Percentiles rank a stretch among this genome's conserved stretches.
Evolutionary conservation across 1,140 invertebrate genomes (phyloP).

Genomic region (Drosophila oshimai): DNA sequence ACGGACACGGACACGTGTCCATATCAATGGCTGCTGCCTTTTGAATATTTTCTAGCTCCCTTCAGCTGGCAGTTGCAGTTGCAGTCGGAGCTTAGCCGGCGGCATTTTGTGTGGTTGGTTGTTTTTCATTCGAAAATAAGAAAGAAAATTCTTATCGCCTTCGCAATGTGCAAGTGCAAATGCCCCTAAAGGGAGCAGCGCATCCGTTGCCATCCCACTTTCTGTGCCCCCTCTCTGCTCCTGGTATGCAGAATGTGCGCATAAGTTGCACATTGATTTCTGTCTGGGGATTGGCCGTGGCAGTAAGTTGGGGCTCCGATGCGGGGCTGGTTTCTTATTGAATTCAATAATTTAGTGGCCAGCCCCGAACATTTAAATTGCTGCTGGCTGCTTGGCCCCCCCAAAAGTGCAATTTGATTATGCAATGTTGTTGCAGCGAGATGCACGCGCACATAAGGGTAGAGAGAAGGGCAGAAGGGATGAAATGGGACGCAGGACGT

Average conservation of each 20-base stretch:
- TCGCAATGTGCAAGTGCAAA: constrained; percentile 73
- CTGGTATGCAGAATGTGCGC: constrained; percentile 57
- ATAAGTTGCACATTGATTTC: constrained; percentile 80
- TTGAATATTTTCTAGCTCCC: constrained; percentile 58
- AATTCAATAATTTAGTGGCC: constrained; percentile 80
- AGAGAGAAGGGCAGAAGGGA: not conserved
- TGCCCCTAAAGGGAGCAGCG: constrained; percentile 69
- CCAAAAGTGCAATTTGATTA: constrained; percentile 79
- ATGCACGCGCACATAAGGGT: constrained; percentile 12
- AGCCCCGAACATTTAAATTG: constrained; percentile 73
- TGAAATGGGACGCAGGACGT: constrained; percentile 34
- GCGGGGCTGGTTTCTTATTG: constrained; percentile 59
- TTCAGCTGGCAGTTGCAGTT: constrained; percentile 36
- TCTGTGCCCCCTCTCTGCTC: not conserved
- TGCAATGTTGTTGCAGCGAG: constrained; percentile 70
- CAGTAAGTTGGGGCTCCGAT: constrained; percentile 27
- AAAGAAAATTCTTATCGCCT: constrained; percentile 77
- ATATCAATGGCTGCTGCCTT: constrained; percentile 74
- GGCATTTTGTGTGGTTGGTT: constrained; percentile 67
- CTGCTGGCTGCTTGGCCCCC: constrained; percentile 36
- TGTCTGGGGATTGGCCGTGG: constrained; percentile 68
- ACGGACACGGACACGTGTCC: constrained; percentile 57
- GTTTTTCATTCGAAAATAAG: constrained; percentile 78
- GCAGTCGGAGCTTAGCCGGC: constrained; percentile 54
- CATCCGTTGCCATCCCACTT: constrained; percentile 54